phyloP scores from a whole-genome alignment of 2,888 invertebrate genomes.

The Mythimna impura region DNA sequence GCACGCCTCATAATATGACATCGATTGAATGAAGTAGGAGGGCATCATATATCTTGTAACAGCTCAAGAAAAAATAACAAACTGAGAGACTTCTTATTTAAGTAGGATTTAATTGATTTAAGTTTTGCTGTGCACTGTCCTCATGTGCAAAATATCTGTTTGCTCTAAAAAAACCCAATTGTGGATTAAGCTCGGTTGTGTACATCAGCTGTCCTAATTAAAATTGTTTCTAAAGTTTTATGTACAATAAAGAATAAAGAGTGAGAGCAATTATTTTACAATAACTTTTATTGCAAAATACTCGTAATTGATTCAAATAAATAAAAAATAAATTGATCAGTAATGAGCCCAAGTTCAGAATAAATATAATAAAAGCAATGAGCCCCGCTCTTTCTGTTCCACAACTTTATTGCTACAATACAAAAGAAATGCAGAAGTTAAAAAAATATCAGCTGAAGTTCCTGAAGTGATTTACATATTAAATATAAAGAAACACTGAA shows the following conservation, averaged over 20 bases:
- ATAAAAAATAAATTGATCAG: slow-evolving; percentile 30
- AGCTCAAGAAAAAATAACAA: neutral
- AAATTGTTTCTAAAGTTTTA: no score
- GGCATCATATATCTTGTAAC: neutral
- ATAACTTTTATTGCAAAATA: neutral
- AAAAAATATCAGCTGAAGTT: slow-evolving; percentile 70
- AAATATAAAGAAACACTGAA: slow-evolving; percentile 67
- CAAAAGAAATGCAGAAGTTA: slow-evolving; percentile 71
- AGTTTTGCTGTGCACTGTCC: no score
- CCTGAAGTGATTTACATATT: slow-evolving; percentile 75
- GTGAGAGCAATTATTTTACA: neutral
- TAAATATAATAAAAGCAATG: slow-evolving; percentile 66
- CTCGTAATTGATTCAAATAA: slow-evolving; percentile 5
- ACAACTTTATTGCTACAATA: slow-evolving; percentile 66
- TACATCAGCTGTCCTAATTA: no score
- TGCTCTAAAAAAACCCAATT: no score
- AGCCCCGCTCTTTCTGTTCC: slow-evolving; percentile 63
- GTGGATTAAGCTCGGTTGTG: no score
- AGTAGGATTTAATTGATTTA: no score
- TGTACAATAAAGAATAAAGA: no score
- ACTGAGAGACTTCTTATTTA: neutral
- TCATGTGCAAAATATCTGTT: no score
- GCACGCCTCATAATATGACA: neutral
- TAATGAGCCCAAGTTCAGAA: slow-evolving; percentile 26
- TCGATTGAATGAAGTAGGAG: neutral